A percentile compares a stretch with the other conserved stretches of the same genome.
Conservation (phyloP, 1,140 invertebrate species). For the Drosophila sucinea region DNA sequence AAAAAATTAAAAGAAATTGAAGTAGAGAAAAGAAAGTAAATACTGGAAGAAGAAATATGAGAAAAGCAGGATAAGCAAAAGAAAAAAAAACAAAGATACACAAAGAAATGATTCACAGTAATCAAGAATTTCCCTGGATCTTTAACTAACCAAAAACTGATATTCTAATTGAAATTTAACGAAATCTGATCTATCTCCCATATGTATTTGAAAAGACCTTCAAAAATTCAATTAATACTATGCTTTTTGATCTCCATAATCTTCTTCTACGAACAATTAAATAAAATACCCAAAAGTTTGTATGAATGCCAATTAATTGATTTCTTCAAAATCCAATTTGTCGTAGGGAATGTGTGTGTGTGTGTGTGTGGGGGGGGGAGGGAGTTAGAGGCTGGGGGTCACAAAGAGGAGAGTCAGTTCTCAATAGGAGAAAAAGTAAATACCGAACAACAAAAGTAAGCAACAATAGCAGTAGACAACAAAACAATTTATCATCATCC, state of each 20-base stretch:
- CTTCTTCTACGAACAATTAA: background rate
- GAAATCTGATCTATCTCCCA: background rate
- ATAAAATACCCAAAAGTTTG: slow-evolving; percentile 4
- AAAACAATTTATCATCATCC: slow-evolving; percentile 36
- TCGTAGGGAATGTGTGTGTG: background rate
- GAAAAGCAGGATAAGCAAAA: too few relatives aligned
- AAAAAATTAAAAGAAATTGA: background rate
- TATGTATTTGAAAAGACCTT: too few relatives aligned
- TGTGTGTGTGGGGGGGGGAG: too few relatives aligned
- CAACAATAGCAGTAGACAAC: background rate
- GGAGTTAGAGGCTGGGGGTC: background rate
- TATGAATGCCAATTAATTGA: slow-evolving; percentile 34
- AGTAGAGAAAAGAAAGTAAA: background rate
- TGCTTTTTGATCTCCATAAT: background rate
- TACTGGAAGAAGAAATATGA: too few relatives aligned
- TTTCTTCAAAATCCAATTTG: slow-evolving; percentile 25
- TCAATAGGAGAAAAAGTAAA: slow-evolving; percentile 13
- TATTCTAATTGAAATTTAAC: background rate
- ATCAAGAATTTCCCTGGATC: too few relatives aligned
- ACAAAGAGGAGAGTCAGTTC: background rate
- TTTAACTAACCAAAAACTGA: too few relatives aligned
- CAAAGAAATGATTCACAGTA: background rate
- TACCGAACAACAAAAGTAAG: background rate
- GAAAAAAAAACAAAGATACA: background rate
- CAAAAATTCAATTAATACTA: background rate